Evolutionary conservation across 1,140 invertebrate genomes (phyloP).

Genomic region (Cherax quadricarinatus): DNA sequence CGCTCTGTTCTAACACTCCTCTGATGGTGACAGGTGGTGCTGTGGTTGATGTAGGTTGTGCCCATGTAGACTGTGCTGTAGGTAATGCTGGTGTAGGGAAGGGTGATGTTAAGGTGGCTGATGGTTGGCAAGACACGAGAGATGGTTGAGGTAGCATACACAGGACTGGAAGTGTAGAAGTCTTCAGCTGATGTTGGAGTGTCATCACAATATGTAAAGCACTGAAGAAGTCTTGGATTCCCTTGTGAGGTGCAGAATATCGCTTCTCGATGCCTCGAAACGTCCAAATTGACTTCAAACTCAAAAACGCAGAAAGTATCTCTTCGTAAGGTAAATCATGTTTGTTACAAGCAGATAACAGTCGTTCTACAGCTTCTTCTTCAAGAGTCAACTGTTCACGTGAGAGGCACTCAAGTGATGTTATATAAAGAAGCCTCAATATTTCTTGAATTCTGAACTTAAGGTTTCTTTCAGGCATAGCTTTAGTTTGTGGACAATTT

Average conservation of each 20-base stretch:
- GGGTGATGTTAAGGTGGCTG: no score
- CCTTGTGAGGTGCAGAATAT: no score
- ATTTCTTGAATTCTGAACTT: neutral
- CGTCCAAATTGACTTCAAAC: neutral
- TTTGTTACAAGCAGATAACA: neutral
- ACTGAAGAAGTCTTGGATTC: constrained; percentile 16
- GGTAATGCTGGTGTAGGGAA: no score
- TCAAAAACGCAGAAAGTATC: neutral
- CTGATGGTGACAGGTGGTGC: no score
- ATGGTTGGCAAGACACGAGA: no score
- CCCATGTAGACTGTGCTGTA: no score
- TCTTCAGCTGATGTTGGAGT: no score
- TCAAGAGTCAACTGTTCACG: neutral
- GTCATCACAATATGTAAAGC: constrained; percentile 9
- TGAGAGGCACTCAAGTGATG: neutral
- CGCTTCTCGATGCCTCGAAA: neutral
- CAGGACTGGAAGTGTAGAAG: no score
- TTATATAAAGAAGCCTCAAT: neutral
- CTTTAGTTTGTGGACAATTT: neutral
- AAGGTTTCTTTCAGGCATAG: neutral
- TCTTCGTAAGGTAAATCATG: neutral
- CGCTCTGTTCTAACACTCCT: no score
- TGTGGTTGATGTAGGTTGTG: no score
- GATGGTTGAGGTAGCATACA: no score
- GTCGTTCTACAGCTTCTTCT: neutral